Percentiles rank a stretch among this genome's conserved stretches.
These are phyloP conservation scores for Catostylus mosaicus DNA, from an alignment of 30 jellyfish, hydroid and myxozoan species.

Conservation along the genomic window DNA sequence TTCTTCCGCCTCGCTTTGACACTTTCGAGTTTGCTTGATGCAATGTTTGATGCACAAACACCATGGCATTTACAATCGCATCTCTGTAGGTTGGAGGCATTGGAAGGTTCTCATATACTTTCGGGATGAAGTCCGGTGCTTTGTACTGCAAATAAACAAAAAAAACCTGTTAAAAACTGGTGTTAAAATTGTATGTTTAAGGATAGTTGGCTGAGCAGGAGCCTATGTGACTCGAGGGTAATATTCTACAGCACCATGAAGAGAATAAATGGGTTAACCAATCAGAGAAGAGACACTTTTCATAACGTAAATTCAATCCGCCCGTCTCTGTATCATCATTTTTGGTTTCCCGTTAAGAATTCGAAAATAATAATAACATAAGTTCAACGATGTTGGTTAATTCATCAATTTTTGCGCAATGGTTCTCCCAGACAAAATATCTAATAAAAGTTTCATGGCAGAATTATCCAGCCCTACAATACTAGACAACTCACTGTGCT, in stretches of 20 bases:
- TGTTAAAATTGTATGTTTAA: background rate
- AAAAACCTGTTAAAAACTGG: conserved; percentile 2
- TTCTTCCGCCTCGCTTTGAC: conserved; percentile 94
- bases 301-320: conserved; percentile 42
- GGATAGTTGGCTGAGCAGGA: too few species aligned
- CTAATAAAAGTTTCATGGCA: too few species aligned
- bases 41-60: conserved; percentile 95
- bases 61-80: conserved; percentile 98
- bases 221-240: background rate
- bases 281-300: conserved; percentile 53
- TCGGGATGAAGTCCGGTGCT: conserved; percentile 97
- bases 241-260: background rate
- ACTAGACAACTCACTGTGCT: conserved; percentile 96
- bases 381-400: too few species aligned
- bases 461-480: too few species aligned
- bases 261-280: background rate
- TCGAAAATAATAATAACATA: too few species aligned
- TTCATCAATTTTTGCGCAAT: too few species aligned
- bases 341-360: background rate
- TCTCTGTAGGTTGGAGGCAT: conserved; percentile 99
- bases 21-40: conserved; percentile 89
- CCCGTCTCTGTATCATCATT: conserved; percentile 63
- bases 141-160: conserved; percentile 66
- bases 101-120: conserved; percentile 86
- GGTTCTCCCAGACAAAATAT: too few species aligned